Evolutionary conservation across 2,888 invertebrate species (phyloP).

Genomic region (Chrysolina haemoptera): DNA sequence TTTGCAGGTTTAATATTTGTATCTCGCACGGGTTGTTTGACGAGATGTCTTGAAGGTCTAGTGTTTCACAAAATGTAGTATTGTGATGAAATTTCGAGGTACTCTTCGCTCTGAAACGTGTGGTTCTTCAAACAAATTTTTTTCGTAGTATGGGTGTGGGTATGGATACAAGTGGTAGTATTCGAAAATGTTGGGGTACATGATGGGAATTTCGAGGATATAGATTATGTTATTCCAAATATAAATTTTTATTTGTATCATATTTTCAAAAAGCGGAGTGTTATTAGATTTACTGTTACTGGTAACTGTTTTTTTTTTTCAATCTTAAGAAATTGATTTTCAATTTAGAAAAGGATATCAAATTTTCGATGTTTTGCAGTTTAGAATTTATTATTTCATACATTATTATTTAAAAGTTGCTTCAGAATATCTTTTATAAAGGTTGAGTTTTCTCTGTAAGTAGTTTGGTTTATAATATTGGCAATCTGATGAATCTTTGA

Average conservation of each 20-base stretch:
- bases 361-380: conserved; percentile 15
- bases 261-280: not conserved
- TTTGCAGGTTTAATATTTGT: no score
- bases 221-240: conserved; percentile 11
- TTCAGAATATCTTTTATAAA: not conserved
- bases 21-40: no score
- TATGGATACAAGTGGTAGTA: conserved; percentile 17
- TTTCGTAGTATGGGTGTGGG: not conserved
- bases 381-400: conserved; percentile 11
- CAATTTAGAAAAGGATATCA: conserved; percentile 1
- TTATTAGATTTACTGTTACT: not conserved
- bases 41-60: no score
- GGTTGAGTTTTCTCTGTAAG: not conserved
- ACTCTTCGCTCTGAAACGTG: not conserved
- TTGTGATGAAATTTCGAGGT: not conserved
- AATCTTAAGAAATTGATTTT: not conserved
- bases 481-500: not conserved
- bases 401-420: conserved; percentile 4
- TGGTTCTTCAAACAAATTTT: conserved; percentile 8
- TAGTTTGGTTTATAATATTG: not conserved
- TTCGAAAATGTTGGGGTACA: not conserved
- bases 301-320: not conserved
- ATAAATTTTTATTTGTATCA: not conserved
- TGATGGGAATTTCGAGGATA: conserved; percentile 20
- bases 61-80: not conserved